These are phyloP conservation scores for Heliconius hewitsoni DNA, from an alignment of 1,140 invertebrate genomes.

Conservation along the genomic window DNA sequence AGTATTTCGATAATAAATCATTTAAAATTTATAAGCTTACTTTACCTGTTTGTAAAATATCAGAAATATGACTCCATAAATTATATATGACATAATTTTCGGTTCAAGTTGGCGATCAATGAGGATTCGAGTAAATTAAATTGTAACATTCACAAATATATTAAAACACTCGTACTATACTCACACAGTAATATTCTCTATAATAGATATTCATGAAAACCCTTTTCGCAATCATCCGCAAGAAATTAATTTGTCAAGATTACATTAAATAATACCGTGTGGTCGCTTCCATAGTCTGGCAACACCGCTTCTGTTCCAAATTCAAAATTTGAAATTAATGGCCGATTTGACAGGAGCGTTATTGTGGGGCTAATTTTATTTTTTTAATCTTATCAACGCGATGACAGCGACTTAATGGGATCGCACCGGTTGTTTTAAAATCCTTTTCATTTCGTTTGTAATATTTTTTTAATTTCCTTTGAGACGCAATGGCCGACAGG, in stretches of 20 bases:
- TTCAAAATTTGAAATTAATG: constrained; percentile 80
- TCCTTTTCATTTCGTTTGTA: constrained; percentile 60
- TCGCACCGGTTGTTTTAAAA: constrained; percentile 69
- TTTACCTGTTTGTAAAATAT: no score
- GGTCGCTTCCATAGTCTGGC: constrained; percentile 43
- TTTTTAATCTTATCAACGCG: constrained; percentile 78
- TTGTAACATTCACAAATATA: no score
- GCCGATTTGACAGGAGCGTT: constrained; percentile 79
- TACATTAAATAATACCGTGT: constrained; percentile 46
- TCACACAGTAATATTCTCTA: neutral
- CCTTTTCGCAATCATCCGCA: neutral
- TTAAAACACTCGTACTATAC: no score
- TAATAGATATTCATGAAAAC: neutral
- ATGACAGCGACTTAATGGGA: constrained; percentile 79
- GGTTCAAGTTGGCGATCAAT: no score
- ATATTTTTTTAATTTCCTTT: constrained; percentile 41
- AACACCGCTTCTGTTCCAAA: constrained; percentile 75
- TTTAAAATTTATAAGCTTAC: neutral
- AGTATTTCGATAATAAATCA: neutral
- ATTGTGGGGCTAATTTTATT: constrained; percentile 74
- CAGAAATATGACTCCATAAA: no score
- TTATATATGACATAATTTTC: no score
- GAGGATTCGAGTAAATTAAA: no score
- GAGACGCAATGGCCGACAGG: constrained; percentile 37
- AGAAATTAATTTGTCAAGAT: constrained; percentile 47